Conservation (phyloP, 2,888 invertebrate species). For the Polymixis flavicincta region DNA sequence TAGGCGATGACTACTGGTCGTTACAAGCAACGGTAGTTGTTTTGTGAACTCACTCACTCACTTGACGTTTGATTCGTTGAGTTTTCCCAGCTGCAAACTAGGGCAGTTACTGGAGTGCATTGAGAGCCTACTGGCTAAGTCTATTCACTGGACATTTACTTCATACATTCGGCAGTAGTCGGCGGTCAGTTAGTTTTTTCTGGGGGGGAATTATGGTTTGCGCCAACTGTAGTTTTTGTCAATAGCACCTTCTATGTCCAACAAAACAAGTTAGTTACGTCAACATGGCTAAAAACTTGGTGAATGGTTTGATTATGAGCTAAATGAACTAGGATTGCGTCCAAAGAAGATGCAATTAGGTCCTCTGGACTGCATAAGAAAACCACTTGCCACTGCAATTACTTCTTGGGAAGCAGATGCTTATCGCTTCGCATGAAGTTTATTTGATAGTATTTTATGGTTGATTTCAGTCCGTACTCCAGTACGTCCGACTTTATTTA, state of each 20-base stretch:
- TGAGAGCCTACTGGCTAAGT: not conserved
- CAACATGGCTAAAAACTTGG: not conserved
- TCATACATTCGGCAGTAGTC: not conserved
- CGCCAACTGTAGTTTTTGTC: not conserved
- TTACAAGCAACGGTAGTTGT: not conserved
- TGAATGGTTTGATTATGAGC: not conserved
- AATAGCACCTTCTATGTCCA: not conserved
- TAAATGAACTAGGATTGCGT: not conserved
- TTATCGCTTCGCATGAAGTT: not conserved
- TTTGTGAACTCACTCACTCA: slow-evolving; percentile 5
- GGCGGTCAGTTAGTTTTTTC: not conserved
- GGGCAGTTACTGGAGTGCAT: not conserved
- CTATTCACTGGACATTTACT: too few species aligned
- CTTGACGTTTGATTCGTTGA: not conserved
- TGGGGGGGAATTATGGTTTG: not conserved
- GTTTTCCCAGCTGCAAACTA: not conserved
- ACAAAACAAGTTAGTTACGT: not conserved
- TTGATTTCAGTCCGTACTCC: not conserved
- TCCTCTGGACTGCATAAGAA: not conserved
- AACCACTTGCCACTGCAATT: not conserved
- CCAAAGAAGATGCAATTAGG: not conserved
- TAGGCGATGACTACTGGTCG: not conserved
- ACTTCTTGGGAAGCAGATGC: not conserved
- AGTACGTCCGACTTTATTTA: not conserved
- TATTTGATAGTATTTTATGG: not conserved